These are phyloP conservation scores for Phrynocephalus guinanensis DNA, from an alignment of 2,797 vertebrate species.

Conservation along the genomic window DNA sequence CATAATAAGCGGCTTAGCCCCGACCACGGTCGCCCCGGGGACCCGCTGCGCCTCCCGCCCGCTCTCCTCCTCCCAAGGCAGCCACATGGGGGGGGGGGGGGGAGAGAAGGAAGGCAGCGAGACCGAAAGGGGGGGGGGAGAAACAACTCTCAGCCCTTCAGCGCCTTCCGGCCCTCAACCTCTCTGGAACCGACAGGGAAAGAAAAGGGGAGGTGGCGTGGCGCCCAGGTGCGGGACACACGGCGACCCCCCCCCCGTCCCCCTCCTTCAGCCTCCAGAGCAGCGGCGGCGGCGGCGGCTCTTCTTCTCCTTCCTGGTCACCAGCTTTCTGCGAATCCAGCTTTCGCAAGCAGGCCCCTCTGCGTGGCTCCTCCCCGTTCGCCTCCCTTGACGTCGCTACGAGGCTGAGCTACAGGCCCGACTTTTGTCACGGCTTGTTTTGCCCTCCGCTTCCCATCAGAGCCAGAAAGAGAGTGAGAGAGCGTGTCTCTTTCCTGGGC, in stretches of 20 bases:
- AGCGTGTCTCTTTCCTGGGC: too few species aligned
- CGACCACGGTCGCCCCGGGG: background rate
- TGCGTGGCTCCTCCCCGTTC: slow-evolving; percentile 59
- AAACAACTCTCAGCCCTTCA: background rate
- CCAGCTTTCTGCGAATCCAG: slow-evolving; percentile 63
- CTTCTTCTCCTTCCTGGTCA: slow-evolving; percentile 67
- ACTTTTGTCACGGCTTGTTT: background rate
- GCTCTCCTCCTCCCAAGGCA: slow-evolving; percentile 39
- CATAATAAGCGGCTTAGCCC: slow-evolving; percentile 36
- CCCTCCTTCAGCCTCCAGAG: slow-evolving; percentile 37
- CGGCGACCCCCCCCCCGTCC: slow-evolving; percentile 17
- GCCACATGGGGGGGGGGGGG: background rate
- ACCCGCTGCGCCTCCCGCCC: slow-evolving; percentile 34
- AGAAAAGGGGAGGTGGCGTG: background rate
- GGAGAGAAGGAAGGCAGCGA: background rate
- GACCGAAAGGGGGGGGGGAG: background rate
- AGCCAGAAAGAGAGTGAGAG: background rate
- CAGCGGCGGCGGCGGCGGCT: background rate
- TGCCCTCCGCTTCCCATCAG: background rate
- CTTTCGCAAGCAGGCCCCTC: slow-evolving; percentile 61
- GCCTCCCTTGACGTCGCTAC: slow-evolving; percentile 34
- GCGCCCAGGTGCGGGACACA: slow-evolving; percentile 22
- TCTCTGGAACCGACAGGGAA: background rate
- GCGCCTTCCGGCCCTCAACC: slow-evolving; percentile 14
- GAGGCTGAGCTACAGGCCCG: background rate